Base-by-base conservation (phyloP, 2,888 invertebrate genomes). In the Dyspetes luteomarginatus region DNA sequence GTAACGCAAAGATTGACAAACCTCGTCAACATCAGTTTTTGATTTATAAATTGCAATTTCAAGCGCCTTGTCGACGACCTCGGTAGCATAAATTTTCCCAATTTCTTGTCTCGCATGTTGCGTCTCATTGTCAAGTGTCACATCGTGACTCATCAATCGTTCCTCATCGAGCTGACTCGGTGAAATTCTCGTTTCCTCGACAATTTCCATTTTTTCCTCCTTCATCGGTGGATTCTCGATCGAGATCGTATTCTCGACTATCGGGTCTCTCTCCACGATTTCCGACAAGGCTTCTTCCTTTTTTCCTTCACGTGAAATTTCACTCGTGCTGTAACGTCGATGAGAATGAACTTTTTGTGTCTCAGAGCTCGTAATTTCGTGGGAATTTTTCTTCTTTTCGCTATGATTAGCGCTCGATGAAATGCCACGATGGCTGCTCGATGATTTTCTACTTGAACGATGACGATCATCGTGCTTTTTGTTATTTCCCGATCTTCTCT, bases 11-110 rank as follows among this genome's bases (percentile, higher is more conserved):
- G 92, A 91, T 19, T 90, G 90, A 50, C 92, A 92, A 0, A 91
- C 90, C 65, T 92, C 92, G 15, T 91, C 89, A 4, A 92, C 91
- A 52, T 92, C 92, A 2, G 91, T 90, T 69, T 92, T 92, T 2
- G 92, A 92, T 72, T 91, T 92, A 69, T 91, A 92, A 68, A 92
- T 90, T 1, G 92, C 92, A 5, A 91, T 89, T 52, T 91, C 92
- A 22, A 92, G 78, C 2, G 92, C 92, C 28, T 91, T 90, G 65
- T 92, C 92, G 12, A 92, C 92, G 1, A 92, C 92, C 58, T 92
- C 89, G 2, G 89, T 91, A 0, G 92, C 92, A 26, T 91, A 91
- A 1, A 89, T 87, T 62, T 90, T 89, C 0, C 90, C 92, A 1
- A 85, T 79, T 9, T 88, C 85, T 43, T 90, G 91, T 22, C 89